Evolutionary conservation across 2,888 invertebrate genomes (phyloP).

Genomic region (Zygogramma bicolorata): DNA sequence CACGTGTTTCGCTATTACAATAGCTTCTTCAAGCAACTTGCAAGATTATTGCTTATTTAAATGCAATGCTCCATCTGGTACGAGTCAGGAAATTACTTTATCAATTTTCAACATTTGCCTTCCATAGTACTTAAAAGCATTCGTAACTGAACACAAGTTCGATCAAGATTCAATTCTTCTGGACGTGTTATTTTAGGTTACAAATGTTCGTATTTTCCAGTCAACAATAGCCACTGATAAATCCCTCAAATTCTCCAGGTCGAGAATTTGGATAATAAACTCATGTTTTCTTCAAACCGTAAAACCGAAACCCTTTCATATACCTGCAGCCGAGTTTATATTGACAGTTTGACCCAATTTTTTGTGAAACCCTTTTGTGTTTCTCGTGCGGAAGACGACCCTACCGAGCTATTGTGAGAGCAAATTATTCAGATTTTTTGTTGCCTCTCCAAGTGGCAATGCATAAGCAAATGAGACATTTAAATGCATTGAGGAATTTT

Average conservation of each 20-base stretch:
- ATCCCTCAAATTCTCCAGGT: background rate
- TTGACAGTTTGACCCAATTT: slow-evolving; percentile 57
- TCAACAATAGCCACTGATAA: slow-evolving; percentile 10
- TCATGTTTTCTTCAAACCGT: slow-evolving; percentile 45
- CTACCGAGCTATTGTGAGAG: slow-evolving; percentile 24
- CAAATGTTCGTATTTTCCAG: background rate
- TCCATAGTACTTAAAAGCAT: too few species aligned
- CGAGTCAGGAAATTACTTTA: too few species aligned
- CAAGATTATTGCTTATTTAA: too few species aligned
- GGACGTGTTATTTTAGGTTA: too few species aligned
- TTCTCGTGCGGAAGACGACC: slow-evolving; percentile 19
- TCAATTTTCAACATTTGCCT: too few species aligned
- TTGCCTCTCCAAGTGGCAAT: slow-evolving; percentile 36
- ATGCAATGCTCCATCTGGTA: too few species aligned
- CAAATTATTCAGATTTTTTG: slow-evolving; percentile 59
- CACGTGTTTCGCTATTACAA: too few species aligned
- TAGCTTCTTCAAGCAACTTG: too few species aligned
- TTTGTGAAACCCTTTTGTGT: slow-evolving; percentile 47
- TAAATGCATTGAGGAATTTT: slow-evolving; percentile 67
- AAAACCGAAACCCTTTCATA: slow-evolving; percentile 49
- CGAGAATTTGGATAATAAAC: slow-evolving; percentile 31
- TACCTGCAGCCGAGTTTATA: slow-evolving; percentile 42
- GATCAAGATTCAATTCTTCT: too few species aligned
- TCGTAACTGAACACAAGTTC: too few species aligned
- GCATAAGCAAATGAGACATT: slow-evolving; percentile 63